Base-by-base conservation (phyloP, 1,140 invertebrate genomes). In the Idris sp. region DNA sequence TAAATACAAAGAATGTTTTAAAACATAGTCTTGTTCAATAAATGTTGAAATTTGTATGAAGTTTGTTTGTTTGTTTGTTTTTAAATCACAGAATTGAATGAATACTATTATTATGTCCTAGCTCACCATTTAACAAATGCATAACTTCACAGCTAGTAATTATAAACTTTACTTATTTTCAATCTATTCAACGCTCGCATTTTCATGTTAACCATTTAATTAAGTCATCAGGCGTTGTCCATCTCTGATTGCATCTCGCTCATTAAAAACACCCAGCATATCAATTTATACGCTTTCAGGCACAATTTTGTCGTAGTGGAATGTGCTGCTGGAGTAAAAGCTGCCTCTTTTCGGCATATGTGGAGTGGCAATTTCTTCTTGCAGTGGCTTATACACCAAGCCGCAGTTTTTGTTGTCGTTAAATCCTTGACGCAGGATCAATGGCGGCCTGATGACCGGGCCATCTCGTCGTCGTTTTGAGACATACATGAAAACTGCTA, bases 301-400 rank as follows among this genome's bases (percentile, higher is more conserved):
- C 53, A 91, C 90, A 56, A 91, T 90, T 79, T 91, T 90, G 75
- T 87, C 89, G 80, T 91, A 90, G 71, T 91, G 90, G 84, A 91
- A 91, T 14, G 90, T 89, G 81, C 90, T 91, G 79, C 89, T 90
- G 25, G 90, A 89, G 61, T 91, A 91, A 31, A 89, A 90, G 58
- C 89, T 89, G 18, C 89, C 88, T 9, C 89, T 87, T 49, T 90
- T 89, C 6, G 89, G 88, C 77, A 83, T 83, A 9, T 86, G 83
- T 0, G 86, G 85, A 0, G 85, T 88, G 0, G 84, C 76, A 31
- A 88, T 85, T 72, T 88, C 86, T 46, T 87, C 86, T 15, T 88
- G 81, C 78, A 89, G 82, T 40, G 89, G 73, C 77, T 90, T 89
- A 51, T 90, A 90, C 0, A 89, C 89, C 16, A 78, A 77, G 6